phyloP scores from a whole-genome alignment of 2,797 vertebrate genomes.

The Sebastes baramenuke region DNA sequence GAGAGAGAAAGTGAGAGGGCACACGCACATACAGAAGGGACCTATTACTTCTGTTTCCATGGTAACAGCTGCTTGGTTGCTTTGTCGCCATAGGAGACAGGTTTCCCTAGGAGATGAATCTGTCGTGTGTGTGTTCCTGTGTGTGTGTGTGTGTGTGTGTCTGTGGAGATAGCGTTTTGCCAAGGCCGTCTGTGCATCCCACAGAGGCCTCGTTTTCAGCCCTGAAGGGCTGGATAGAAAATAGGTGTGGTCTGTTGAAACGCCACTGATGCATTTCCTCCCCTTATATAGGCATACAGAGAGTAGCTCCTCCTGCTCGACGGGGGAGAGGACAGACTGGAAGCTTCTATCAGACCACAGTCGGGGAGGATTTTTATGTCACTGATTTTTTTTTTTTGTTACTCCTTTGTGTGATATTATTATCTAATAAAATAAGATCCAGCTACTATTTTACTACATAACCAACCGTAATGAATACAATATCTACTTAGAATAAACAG shows the following conservation, averaged over 20 bases:
- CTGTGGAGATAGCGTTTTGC: constrained; percentile 59
- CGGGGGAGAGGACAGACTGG: constrained; percentile 21
- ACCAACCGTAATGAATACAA: not conserved
- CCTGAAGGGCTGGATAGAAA: constrained; percentile 57
- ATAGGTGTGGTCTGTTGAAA: constrained; percentile 72
- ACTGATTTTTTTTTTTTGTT: constrained; percentile 1
- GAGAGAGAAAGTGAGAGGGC: constrained; percentile 48
- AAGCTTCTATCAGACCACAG: constrained; percentile 25
- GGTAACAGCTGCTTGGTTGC: constrained; percentile 84
- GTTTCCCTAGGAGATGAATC: constrained; percentile 79
- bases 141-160: constrained; percentile 38
- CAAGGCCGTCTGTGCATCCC: constrained; percentile 64
- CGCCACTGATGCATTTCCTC: constrained; percentile 33
- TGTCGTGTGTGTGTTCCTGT: constrained; percentile 47
- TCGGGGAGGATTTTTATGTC: constrained; percentile 15
- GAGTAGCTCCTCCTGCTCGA: constrained; percentile 38
- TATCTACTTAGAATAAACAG: not conserved
- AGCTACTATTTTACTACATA: not conserved
- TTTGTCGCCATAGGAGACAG: constrained; percentile 80
- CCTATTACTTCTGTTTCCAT: constrained; percentile 85
- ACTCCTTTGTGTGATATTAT: not conserved
- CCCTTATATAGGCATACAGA: constrained; percentile 48
- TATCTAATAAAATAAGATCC: not conserved
- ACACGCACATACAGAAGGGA: constrained; percentile 60
- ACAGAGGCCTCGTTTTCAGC: constrained; percentile 49